phyloP scores from a whole-genome alignment of 1,140 invertebrate genomes.

The Drosophila quadrilineata region DNA sequence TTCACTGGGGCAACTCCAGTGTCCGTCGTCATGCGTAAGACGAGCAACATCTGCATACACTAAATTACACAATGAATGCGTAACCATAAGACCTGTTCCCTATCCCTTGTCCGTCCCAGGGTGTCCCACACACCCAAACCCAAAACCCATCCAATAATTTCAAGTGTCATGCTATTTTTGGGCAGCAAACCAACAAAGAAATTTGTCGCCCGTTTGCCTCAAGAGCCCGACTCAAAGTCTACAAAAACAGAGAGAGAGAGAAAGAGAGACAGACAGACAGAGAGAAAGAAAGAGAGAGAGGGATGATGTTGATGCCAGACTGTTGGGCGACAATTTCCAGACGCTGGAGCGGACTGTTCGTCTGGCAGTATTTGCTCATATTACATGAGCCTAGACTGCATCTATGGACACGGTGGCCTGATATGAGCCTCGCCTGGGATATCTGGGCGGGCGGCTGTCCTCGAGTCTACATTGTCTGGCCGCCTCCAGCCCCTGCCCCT shows the following conservation, averaged over 20 bases:
- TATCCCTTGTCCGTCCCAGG: too few species aligned
- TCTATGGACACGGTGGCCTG: conserved; percentile 31
- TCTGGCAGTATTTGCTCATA: conserved; percentile 65
- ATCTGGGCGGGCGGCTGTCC: conserved; percentile 24
- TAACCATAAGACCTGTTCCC: conserved; percentile 73
- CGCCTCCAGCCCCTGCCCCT: conserved; percentile 38
- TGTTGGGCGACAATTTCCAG: conserved; percentile 63
- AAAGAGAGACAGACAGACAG: conserved; percentile 1
- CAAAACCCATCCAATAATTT: conserved; percentile 52
- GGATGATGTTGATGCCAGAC: conserved; percentile 67
- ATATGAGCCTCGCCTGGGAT: too few species aligned
- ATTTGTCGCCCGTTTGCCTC: conserved; percentile 64
- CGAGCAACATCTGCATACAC: conserved; percentile 62
- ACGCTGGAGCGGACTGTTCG: conserved; percentile 31
- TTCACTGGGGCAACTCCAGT: neutral
- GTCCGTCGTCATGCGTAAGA: conserved; percentile 4
- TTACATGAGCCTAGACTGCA: conserved; percentile 42
- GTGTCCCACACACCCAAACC: conserved; percentile 21
- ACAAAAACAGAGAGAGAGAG: neutral
- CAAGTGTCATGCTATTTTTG: conserved; percentile 76
- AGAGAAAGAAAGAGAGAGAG: neutral
- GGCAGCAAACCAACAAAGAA: conserved; percentile 44
- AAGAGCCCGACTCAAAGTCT: conserved; percentile 39
- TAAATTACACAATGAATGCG: conserved; percentile 66
- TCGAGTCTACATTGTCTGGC: conserved; percentile 35